Percentiles rank a stretch among this genome's conserved stretches.
Conservation (phyloP, 2,113 vertebrate species). For the Gallinago media region DNA sequence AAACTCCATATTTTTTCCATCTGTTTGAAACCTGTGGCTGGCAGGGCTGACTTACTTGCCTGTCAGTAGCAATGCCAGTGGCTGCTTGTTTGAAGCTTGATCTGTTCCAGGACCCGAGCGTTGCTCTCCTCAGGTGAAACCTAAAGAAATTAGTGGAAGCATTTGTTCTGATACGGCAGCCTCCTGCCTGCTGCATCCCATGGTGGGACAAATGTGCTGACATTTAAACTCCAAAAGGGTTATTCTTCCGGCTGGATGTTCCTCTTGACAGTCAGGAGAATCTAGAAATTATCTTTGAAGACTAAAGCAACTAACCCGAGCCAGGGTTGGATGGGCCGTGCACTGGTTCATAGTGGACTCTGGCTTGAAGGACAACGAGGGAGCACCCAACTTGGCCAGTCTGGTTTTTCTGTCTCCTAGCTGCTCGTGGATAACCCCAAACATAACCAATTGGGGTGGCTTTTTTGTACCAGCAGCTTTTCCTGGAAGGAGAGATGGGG, state of each 20-base stretch:
- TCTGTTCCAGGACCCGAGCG: neutral
- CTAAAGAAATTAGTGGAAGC: neutral
- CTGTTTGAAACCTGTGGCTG: neutral
- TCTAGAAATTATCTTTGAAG: neutral
- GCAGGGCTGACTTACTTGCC: neutral
- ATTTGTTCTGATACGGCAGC: neutral
- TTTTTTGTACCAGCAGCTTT: neutral
- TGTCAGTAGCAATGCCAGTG: neutral
- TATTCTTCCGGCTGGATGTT: neutral
- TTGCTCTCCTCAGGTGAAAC: neutral
- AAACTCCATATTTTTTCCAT: neutral
- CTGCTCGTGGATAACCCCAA: neutral
- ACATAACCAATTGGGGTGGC: fast-evolving
- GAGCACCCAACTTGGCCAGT: neutral
- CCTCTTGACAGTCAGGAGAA: neutral
- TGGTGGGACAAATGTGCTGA: neutral
- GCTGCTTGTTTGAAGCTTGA: neutral
- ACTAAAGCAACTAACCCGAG: neutral
- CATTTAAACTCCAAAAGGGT: neutral
- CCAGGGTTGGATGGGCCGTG: neutral
- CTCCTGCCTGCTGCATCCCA: neutral
- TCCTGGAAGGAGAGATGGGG: neutral
- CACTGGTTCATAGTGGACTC: fast-evolving
- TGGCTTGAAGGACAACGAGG: neutral
- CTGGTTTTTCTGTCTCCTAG: neutral